A percentile compares a stretch with the other conserved stretches of the same genome.
Evolutionary conservation across 2,888 invertebrate species (phyloP).

Genomic region (Deroplatys truncata): DNA sequence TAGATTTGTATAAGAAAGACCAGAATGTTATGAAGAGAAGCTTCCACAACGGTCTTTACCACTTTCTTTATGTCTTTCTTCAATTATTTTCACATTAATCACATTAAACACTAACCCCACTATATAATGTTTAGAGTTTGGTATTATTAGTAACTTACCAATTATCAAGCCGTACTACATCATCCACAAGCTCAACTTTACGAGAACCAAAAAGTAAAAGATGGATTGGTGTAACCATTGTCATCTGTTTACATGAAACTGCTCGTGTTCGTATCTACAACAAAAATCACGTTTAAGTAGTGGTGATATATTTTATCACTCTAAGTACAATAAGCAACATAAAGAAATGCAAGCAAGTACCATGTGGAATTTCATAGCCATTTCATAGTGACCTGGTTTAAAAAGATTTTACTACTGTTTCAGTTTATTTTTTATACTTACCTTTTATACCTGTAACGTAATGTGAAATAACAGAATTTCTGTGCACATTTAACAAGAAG

Average conservation of each 20-base stretch:
- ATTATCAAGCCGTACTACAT: conserved; percentile 79
- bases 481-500: too few relatives aligned
- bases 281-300: neutral
- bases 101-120: too few relatives aligned
- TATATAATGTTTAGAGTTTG: neutral
- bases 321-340: neutral
- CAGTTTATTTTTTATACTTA: too few relatives aligned
- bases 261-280: conserved; percentile 81
- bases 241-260: conserved; percentile 93
- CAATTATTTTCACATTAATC: neutral
- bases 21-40: too few relatives aligned
- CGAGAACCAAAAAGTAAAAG: conserved; percentile 88
- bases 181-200: conserved; percentile 74
- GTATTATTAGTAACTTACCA: conserved; percentile 54
- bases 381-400: too few relatives aligned
- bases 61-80: neutral
- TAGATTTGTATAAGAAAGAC: too few relatives aligned
- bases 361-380: too few relatives aligned
- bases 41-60: too few relatives aligned
- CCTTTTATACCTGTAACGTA: too few relatives aligned
- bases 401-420: too few relatives aligned
- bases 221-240: conserved; percentile 93
- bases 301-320: neutral
- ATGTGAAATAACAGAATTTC: too few relatives aligned
- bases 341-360: neutral